These are phyloP conservation scores for Leptopilina syphax DNA, from an alignment of 2,888 invertebrate genomes.

Conservation along the genomic window DNA sequence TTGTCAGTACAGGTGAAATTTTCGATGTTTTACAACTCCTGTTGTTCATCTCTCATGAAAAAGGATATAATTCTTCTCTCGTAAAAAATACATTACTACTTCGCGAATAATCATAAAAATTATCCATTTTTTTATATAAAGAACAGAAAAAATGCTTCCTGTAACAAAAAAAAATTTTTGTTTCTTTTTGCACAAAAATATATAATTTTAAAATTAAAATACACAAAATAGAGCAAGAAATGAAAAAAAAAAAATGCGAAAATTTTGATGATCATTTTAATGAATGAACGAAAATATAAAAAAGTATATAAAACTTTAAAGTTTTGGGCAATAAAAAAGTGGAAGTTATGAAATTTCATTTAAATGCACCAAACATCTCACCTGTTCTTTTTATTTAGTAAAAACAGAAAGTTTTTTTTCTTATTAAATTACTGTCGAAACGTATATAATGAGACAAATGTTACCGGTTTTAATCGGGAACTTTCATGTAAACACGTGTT, in stretches of 20 bases:
- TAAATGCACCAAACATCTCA: not conserved
- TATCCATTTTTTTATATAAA: too few species aligned
- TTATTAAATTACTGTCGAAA: not conserved
- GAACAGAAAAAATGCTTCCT: too few species aligned
- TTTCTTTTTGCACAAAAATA: too few species aligned
- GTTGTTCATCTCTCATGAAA: not conserved
- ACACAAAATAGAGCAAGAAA: too few species aligned
- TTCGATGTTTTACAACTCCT: not conserved
- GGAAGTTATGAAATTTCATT: not conserved
- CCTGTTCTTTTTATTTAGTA: not conserved
- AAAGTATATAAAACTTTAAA: not conserved
- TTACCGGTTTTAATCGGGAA: not conserved
- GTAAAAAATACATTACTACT: not conserved
- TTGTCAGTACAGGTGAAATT: not conserved
- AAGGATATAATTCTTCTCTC: not conserved
- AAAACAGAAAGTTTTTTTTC: not conserved
- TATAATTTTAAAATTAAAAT: too few species aligned
- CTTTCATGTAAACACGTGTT: slow-evolving; percentile 8
- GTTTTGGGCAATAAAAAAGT: too few species aligned
- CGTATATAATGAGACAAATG: not conserved
- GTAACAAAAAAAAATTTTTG: too few species aligned
- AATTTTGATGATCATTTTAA: too few species aligned
- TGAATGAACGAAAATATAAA: not conserved
- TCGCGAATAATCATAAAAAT: too few species aligned
- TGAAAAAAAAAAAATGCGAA: too few species aligned